Conservation (phyloP, 2,888 invertebrate species). For the Choristoneura rosaceana region DNA sequence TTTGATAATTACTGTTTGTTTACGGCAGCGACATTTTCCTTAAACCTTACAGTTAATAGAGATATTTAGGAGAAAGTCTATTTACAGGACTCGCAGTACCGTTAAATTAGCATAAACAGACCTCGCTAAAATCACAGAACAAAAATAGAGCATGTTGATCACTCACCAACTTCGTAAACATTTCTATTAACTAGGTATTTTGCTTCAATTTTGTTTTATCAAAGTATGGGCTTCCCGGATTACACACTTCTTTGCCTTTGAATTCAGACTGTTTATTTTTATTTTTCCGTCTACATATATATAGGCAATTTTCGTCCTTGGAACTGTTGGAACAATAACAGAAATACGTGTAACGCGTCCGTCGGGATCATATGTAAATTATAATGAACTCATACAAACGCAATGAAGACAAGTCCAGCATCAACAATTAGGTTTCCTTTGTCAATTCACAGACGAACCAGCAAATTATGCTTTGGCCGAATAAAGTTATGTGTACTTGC, state of each 20-base stretch:
- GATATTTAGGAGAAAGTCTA: neutral
- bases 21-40: neutral
- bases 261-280: conserved; percentile 64
- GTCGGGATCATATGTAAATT: conserved; percentile 79
- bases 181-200: conserved; percentile 48
- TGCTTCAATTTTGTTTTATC: conserved; percentile 43
- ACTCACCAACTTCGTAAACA: conserved; percentile 80
- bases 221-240: conserved; percentile 43
- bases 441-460: conserved; percentile 60
- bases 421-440: conserved; percentile 75
- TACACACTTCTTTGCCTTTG: conserved; percentile 55
- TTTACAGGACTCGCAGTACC: neutral
- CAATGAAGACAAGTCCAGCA: conserved; percentile 69
- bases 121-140: neutral
- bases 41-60: no score
- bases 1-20: neutral
- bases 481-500: conserved; percentile 48
- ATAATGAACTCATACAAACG: conserved; percentile 74
- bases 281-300: conserved; percentile 71
- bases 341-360: conserved; percentile 71
- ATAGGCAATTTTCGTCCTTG: conserved; percentile 76
- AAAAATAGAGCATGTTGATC: conserved; percentile 27
- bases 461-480: conserved; percentile 54
- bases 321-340: conserved; percentile 70
- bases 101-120: neutral